Percentiles rank a stretch among this genome's conserved stretches.
Evolutionary conservation across 2,113 vertebrate genomes (phyloP).

Genomic region (Macquaria ambigua): DNA sequence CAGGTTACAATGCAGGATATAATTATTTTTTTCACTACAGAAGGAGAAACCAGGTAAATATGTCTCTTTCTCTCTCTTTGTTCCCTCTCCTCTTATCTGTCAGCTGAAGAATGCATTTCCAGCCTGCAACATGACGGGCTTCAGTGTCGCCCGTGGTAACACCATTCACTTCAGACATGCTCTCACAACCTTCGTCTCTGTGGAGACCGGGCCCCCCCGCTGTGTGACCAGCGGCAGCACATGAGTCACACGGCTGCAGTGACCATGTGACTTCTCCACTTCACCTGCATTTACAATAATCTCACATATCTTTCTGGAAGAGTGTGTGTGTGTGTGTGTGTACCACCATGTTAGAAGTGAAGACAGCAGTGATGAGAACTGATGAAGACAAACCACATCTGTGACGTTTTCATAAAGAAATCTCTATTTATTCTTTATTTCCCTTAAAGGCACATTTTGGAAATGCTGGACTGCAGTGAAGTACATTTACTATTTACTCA

Average conservation of each 20-base stretch:
- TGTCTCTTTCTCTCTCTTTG: not conserved
- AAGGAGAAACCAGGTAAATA: not conserved
- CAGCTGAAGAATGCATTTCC: not conserved
- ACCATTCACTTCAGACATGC: not conserved
- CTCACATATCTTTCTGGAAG: too few species aligned
- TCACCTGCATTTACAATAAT: not conserved
- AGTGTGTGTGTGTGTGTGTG: not conserved
- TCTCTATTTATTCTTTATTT: too few species aligned
- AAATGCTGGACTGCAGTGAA: too few species aligned
- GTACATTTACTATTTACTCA: too few species aligned
- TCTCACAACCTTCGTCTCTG: not conserved
- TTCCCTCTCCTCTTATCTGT: not conserved
- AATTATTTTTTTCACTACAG: too few species aligned
- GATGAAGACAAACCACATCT: too few species aligned
- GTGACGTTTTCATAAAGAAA: too few species aligned
- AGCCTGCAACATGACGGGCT: not conserved
- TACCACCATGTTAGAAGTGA: too few species aligned
- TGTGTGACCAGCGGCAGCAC: too few species aligned
- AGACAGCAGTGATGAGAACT: too few species aligned
- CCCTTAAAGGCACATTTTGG: too few species aligned
- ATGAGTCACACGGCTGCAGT: not conserved
- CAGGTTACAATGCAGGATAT: too few species aligned
- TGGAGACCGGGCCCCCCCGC: not conserved
- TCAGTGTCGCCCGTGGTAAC: slow-evolving; percentile 9
- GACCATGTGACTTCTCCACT: not conserved